Evolutionary conservation across 2,797 vertebrate genomes (phyloP), one percentile per base, ranked within the genome.

Genomic region (Oceanodroma leucorhoa): DNA sequence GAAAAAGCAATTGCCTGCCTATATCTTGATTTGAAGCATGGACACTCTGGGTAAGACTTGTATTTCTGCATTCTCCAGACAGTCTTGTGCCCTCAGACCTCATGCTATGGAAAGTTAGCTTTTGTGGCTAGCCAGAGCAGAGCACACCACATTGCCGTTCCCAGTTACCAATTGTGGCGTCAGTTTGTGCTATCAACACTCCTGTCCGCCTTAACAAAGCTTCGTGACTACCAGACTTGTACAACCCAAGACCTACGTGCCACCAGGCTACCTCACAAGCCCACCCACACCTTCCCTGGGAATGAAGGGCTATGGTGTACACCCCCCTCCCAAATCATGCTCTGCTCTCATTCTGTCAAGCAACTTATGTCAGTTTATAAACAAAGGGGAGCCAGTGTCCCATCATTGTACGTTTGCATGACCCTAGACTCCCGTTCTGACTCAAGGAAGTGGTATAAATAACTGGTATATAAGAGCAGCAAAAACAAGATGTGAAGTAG

Each of bases 261-360:
- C 23, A 16, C 23, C 62, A 61, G 29, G 53, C 46, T 30, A 32
- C 27, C 48, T 11, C 2, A 2, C 12, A 36, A 89, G 30, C 7
- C 34, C 48, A 53, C 2, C 6, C 57, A 65, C n/a, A 14, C 27
- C 30, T 34, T 36, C 24, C 27, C 22, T 8, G 38, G 32, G 23
- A 71, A 67, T 1, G 24, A 4, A 0, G 1, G 8, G 43, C 70
- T 64, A 11, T 0, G 0, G 30, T 10, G 29, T 19, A 57, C 1
- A 0, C 2, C 12, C 16, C 45, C 55, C 26, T 40, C 36, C 38
- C 9, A 5, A 40, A 38, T 32, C 10, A 9, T 3, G 9, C 46
- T 10, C 16, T 40, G 23, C 27, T 45, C 64, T 66, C 27, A 2
- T 38, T 80, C 26, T 24, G 16, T 22, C 4, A 1, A 71, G n/a